Conservation (phyloP, 1,140 invertebrate species). For the Drosophila bifasciata region DNA sequence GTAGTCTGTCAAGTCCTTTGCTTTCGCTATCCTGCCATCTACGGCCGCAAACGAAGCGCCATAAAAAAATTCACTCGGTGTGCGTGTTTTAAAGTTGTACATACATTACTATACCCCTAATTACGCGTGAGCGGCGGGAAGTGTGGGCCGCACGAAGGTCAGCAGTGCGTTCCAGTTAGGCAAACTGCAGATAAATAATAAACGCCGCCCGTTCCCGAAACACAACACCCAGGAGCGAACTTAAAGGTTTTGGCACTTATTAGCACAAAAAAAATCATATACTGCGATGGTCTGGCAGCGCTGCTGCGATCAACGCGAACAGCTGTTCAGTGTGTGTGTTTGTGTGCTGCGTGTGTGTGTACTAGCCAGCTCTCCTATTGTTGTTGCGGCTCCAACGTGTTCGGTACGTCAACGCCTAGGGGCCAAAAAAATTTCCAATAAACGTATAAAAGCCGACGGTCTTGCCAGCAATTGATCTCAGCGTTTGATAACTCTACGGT, state of each 20-base stretch:
- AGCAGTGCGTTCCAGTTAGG: constrained; percentile 39
- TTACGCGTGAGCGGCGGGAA: constrained; percentile 52
- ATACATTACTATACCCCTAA: no score
- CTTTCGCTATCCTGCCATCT: constrained; percentile 10
- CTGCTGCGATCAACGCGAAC: constrained; percentile 30
- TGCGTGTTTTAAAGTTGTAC: constrained; percentile 66
- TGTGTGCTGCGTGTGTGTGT: constrained; percentile 5
- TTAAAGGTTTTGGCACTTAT: no score
- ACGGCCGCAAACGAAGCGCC: constrained; percentile 26
- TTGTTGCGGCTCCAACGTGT: constrained; percentile 61
- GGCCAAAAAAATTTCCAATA: constrained; percentile 42
- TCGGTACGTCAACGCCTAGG: constrained; percentile 35
- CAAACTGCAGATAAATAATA: constrained; percentile 45
- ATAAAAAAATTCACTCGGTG: constrained; percentile 60
- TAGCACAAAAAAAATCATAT: neutral
- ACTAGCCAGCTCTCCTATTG: constrained; percentile 47
- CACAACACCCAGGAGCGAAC: no score
- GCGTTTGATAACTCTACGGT: constrained; percentile 9
- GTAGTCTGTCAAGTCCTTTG: constrained; percentile 26
- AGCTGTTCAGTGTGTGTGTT: constrained; percentile 13
- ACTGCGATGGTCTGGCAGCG: constrained; percentile 10
- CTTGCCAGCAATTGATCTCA: neutral
- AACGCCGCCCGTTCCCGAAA: constrained; percentile 1
- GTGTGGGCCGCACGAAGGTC: constrained; percentile 55
- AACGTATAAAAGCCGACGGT: constrained; percentile 45